Conservation (phyloP, 1,140 invertebrate species). For the Metaphire vulgaris region DNA sequence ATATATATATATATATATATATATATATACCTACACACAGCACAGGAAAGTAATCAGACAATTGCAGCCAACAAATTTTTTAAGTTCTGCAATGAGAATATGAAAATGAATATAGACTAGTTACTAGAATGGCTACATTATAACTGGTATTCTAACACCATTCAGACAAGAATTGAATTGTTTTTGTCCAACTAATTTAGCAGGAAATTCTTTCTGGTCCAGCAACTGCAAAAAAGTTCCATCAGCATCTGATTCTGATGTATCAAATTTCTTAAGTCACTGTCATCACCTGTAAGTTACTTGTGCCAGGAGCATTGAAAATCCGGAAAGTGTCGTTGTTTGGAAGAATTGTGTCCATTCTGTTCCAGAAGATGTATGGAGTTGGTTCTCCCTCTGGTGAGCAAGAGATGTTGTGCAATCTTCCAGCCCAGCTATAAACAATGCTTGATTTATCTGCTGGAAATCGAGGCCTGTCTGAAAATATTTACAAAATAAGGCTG, state of each 20-base stretch:
- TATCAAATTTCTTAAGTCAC: no score
- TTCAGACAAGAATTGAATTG: no score
- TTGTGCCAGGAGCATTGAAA: slow-evolving; percentile 22
- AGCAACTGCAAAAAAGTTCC: no score
- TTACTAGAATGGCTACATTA: no score
- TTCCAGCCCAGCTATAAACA: slow-evolving; percentile 71
- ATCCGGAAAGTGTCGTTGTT: slow-evolving; percentile 26
- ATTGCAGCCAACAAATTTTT: not conserved
- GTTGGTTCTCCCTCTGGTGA: slow-evolving; percentile 81
- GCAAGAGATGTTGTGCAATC: slow-evolving; percentile 75
- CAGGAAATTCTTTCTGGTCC: no score
- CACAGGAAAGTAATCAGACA: not conserved
- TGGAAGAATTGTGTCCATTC: not conserved
- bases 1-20: not conserved
- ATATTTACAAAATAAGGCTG: no score
- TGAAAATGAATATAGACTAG: no score
- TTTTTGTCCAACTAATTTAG: no score
- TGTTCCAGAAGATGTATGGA: slow-evolving; percentile 77
- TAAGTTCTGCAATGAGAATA: no score
- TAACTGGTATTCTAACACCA: not conserved
- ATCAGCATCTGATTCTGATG: no score
- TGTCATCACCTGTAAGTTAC: slow-evolving; percentile 23
- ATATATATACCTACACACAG: not conserved
- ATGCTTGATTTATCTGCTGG: slow-evolving; percentile 56
- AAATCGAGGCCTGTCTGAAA: slow-evolving; percentile 32